Evolutionary conservation across 2,113 vertebrate species (phyloP).

Genomic region (Rattus norvegicus): GRCr8 NC_086021.1:54890501-54891000

Average conservation of each 20-base stretch:
- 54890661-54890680: constrained; percentile 52
- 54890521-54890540: constrained; percentile 12
- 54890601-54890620: constrained; percentile 39
- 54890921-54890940: neutral
- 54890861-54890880: neutral
- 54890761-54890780: neutral
- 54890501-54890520: constrained; percentile 74
- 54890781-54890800: constrained; percentile 49
- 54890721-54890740: neutral
- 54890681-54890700: constrained; percentile 48
- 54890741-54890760: neutral
- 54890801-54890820: neutral
- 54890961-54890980: neutral
- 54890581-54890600: constrained; percentile 11
- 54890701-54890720: constrained; percentile 10
- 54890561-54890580: constrained; percentile 42
- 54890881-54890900: neutral
- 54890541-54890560: constrained; percentile 56
- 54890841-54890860: neutral
- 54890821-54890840: constrained; percentile 16
- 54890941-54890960: neutral
- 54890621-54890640: constrained; percentile 48
- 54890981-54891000: neutral
- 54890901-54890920: neutral
- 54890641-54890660: constrained; percentile 14